These are phyloP conservation scores for Limnephilus lunatus DNA, from an alignment of 2,888 invertebrate genomes.

Conservation along the genomic window DNA sequence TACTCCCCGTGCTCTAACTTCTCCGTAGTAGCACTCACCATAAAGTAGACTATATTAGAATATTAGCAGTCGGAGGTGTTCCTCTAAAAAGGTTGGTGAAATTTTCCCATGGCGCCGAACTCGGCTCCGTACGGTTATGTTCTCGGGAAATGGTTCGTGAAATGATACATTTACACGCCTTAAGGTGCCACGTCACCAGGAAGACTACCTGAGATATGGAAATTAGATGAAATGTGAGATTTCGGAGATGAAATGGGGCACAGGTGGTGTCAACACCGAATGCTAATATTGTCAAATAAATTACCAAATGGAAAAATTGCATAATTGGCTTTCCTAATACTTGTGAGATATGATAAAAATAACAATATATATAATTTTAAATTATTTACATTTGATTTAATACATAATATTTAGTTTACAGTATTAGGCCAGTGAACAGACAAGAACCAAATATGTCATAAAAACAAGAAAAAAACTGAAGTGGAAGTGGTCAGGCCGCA, in stretches of 20 bases:
- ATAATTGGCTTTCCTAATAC: neutral
- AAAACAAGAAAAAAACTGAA: too few relatives aligned
- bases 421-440: too few relatives aligned
- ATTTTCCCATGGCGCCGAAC: slow-evolving; percentile 44
- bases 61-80: slow-evolving; percentile 12
- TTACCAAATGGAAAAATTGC: neutral
- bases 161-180: slow-evolving; percentile 55
- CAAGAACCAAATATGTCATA: too few relatives aligned
- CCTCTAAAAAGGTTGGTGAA: slow-evolving; percentile 52
- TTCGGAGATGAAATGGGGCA: slow-evolving; percentile 35
- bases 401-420: too few relatives aligned
- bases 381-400: too few relatives aligned
- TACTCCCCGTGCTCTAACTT: neutral
- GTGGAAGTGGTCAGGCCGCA: too few relatives aligned
- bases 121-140: slow-evolving; percentile 48
- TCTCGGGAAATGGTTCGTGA: slow-evolving; percentile 54
- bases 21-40: neutral
- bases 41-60: slow-evolving; percentile 18
- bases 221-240: slow-evolving; percentile 53
- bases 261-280: slow-evolving; percentile 16
- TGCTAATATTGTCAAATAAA: neutral
- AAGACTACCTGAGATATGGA: slow-evolving; percentile 54
- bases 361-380: too few relatives aligned
- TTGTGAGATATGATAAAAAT: neutral
- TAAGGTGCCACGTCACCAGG: slow-evolving; percentile 36